phyloP scores from a whole-genome alignment of 2,113 vertebrate species.

The Paralichthys olivaceus region DNA sequence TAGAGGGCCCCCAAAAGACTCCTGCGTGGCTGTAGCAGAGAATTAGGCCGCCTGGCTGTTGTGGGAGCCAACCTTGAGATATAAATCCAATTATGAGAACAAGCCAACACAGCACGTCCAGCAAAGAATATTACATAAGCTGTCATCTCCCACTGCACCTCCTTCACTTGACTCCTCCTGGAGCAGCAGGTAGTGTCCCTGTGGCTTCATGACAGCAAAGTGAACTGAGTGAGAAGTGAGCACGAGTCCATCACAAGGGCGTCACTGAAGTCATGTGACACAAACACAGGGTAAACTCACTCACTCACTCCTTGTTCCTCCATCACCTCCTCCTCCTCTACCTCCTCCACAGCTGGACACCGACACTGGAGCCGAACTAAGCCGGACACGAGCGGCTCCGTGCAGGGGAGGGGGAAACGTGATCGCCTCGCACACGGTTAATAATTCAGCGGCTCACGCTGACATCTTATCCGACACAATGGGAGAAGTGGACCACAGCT shows the following conservation, averaged over 20 bases:
- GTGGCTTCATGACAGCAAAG: neutral
- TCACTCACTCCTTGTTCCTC: neutral
- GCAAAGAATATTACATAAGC: constrained; percentile 27
- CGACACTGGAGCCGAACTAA: neutral
- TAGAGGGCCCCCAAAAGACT: neutral
- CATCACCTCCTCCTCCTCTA: neutral
- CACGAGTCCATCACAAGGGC: constrained; percentile 79
- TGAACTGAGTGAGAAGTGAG: constrained; percentile 10
- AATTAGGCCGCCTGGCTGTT: neutral
- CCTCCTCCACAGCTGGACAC: constrained; percentile 33
- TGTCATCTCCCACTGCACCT: neutral
- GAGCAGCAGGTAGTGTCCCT: neutral
- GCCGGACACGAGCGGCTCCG: neutral
- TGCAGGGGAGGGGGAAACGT: neutral
- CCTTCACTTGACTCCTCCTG: no score
- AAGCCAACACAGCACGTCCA: constrained; percentile 26
- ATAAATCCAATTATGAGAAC: constrained; percentile 64
- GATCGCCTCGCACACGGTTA: constrained; percentile 54
- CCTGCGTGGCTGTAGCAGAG: neutral
- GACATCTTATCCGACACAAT: constrained; percentile 8
- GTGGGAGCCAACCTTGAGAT: constrained; percentile 27
- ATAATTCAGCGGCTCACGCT: constrained; percentile 63
- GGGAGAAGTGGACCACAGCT: no score
- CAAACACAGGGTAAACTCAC: constrained; percentile 59
- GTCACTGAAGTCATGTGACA: constrained; percentile 73